Conservation (phyloP, 1,140 invertebrate genomes). For the Paraescarpia echinospica region DNA sequence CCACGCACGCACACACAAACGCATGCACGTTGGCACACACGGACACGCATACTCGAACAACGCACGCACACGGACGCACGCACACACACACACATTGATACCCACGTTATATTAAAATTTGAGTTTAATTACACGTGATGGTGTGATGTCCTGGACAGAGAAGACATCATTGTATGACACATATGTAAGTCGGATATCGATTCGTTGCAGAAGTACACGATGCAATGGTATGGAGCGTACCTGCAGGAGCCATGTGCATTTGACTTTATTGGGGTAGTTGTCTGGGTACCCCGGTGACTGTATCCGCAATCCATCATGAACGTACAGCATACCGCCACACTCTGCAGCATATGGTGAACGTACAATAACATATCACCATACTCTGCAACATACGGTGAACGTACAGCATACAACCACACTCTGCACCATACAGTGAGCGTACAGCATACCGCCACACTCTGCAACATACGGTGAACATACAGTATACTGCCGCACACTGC, state of each 20-base stretch:
- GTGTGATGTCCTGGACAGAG: not conserved
- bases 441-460: constrained; percentile 46
- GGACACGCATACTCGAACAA: too few relatives aligned
- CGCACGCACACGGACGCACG: too few relatives aligned
- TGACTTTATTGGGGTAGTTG: constrained; percentile 49
- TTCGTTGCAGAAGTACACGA: not conserved
- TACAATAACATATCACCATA: not conserved
- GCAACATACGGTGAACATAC: not conserved
- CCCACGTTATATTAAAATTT: not conserved
- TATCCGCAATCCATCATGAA: constrained; percentile 47
- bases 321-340: constrained; percentile 46
- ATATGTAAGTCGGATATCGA: not conserved
- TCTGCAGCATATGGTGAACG: constrained; percentile 4
- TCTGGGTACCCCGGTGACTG: constrained; percentile 50
- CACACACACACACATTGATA: not conserved
- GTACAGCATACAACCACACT: not conserved
- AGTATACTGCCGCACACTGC: constrained; percentile 17
- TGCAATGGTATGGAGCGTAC: not conserved
- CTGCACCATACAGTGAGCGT: constrained; percentile 43
- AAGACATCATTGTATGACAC: not conserved
- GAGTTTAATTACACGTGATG: not conserved
- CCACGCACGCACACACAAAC: too few relatives aligned
- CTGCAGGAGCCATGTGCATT: constrained; percentile 52
- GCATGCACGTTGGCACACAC: too few relatives aligned
- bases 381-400: too few relatives aligned